A percentile compares a stretch with the other conserved stretches of the same genome.
phyloP scores from a whole-genome alignment of 2,797 vertebrate genomes.

The Chiloscyllium punctatum region DNA sequence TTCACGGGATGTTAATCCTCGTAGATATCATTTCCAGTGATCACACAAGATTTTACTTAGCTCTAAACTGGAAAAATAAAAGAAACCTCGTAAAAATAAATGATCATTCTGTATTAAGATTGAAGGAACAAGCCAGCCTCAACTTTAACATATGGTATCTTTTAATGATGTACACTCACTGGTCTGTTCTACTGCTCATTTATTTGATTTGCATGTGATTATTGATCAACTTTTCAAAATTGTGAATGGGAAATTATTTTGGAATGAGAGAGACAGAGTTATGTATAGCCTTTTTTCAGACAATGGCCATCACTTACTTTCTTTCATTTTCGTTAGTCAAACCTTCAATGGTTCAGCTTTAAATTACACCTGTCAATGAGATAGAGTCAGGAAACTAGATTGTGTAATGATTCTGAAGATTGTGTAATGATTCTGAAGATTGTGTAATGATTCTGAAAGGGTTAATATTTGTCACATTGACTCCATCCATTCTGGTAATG shows the following conservation, averaged over 20 bases:
- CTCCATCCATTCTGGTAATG: too few species aligned
- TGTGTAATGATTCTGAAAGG: too few species aligned
- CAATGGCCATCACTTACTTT: neutral
- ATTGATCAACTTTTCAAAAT: neutral
- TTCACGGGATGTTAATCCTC: constrained; percentile 22
- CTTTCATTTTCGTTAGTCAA: neutral
- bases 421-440: too few species aligned
- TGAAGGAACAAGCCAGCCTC: neutral
- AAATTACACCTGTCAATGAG: neutral
- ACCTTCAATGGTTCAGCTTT: neutral
- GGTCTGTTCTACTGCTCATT: neutral
- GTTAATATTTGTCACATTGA: too few species aligned
- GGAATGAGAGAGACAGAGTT: neutral
- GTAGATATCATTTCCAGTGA: neutral
- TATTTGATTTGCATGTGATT: neutral
- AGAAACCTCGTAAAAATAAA: neutral
- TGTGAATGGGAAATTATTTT: neutral
- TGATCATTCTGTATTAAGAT: too few species aligned
- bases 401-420: too few species aligned
- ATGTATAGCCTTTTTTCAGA: neutral
- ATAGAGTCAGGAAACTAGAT: neutral
- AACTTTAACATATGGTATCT: neutral
- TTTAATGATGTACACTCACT: neutral
- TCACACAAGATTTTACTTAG: neutral
- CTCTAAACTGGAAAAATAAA: neutral